Evolutionary conservation across 2,113 vertebrate species (phyloP).

Genomic region (Aepyceros melampus): DNA sequence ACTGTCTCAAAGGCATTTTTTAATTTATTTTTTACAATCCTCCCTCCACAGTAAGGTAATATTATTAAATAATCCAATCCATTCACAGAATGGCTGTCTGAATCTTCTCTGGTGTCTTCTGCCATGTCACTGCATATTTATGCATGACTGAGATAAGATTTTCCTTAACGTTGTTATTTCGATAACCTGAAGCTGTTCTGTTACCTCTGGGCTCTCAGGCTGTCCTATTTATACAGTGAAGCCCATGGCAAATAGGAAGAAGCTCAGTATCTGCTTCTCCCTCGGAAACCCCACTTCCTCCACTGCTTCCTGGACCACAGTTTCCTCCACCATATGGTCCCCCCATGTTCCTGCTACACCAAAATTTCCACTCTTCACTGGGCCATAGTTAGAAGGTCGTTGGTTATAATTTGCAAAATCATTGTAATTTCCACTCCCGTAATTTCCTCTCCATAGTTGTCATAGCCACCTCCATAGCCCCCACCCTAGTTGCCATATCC

Average conservation of each 20-base stretch:
- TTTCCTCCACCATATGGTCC: constrained; percentile 88
- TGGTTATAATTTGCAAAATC: constrained; percentile 89
- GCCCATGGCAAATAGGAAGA: not conserved
- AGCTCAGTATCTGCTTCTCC: not conserved
- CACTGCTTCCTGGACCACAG: not conserved
- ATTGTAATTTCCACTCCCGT: constrained; percentile 87
- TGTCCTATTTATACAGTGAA: not conserved
- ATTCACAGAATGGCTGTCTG: constrained; percentile 93
- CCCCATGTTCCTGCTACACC: constrained; percentile 88
- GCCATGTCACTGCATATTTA: constrained; percentile 92
- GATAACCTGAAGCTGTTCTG: not conserved
- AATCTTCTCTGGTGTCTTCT: constrained; percentile 93
- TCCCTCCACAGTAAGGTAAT: constrained; percentile 91
- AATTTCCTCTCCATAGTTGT: constrained; percentile 90
- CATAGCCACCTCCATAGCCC: constrained; percentile 88
- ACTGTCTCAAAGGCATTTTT: constrained; percentile 91
- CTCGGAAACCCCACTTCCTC: not conserved
- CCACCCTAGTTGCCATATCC: constrained; percentile 89
- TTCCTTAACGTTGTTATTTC: not conserved
- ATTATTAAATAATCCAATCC: constrained; percentile 92
- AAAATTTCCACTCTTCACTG: constrained; percentile 89
- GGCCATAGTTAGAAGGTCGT: constrained; percentile 87
- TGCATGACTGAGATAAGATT: constrained; percentile 79
- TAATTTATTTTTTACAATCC: constrained; percentile 85
- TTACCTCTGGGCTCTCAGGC: not conserved